A percentile compares a stretch with the other conserved stretches of the same genome.
Evolutionary conservation across 1,140 invertebrate genomes (phyloP).

Genomic region (Anoplophora glabripennis): DNA sequence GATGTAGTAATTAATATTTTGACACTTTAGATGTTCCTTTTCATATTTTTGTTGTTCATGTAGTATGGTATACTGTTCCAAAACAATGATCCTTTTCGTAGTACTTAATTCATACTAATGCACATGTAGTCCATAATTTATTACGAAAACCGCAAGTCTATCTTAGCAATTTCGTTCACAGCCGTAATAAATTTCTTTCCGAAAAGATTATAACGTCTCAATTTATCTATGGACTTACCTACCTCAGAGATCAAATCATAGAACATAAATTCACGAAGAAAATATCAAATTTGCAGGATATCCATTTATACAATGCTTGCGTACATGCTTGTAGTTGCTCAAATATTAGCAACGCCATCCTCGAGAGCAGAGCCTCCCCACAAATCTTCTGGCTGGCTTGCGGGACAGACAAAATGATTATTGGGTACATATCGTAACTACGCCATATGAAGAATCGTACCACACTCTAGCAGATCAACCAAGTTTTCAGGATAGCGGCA

Average conservation of each 20-base stretch:
- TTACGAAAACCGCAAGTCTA: no score
- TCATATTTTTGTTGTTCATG: no score
- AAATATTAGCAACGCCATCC: background rate
- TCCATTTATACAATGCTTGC: slow-evolving; percentile 24
- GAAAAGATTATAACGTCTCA: slow-evolving; percentile 33
- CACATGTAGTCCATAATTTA: no score
- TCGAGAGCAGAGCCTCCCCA: background rate
- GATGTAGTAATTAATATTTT: no score
- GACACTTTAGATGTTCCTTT: no score
- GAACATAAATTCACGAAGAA: slow-evolving; percentile 30
- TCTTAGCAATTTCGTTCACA: no score
- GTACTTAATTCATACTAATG: no score
- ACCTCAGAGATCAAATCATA: slow-evolving; percentile 25
- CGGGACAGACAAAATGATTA: slow-evolving; percentile 35
- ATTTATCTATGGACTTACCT: slow-evolving; percentile 37
- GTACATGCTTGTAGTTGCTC: slow-evolving; percentile 20
- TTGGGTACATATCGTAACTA: slow-evolving; percentile 32
- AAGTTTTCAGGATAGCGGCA: slow-evolving; percentile 4
- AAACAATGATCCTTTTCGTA: no score
- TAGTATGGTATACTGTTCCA: no score
- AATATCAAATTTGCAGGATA: slow-evolving; percentile 33
- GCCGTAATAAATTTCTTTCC: no score
- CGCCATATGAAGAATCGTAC: slow-evolving; percentile 30
- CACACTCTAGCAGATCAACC: slow-evolving; percentile 21
- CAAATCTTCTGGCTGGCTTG: slow-evolving; percentile 11